phyloP scores from a whole-genome alignment of 2,888 invertebrate species.

The Ischnura elegans region DNA sequence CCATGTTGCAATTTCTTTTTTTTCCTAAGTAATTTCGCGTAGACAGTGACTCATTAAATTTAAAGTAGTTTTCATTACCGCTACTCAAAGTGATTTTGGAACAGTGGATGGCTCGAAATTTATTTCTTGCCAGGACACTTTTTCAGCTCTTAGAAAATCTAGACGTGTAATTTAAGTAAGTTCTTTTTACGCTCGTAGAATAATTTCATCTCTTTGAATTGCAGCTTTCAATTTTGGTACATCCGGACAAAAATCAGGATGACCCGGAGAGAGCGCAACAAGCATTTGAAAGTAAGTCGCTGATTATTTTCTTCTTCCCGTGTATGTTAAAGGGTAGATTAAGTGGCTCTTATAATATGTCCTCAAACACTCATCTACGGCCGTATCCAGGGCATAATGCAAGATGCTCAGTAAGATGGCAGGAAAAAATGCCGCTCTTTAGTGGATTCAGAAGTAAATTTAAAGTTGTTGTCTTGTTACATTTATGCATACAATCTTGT shows the following conservation, averaged over 20 bases:
- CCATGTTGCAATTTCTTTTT: background rate
- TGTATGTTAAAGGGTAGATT: background rate
- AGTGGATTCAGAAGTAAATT: too few relatives aligned
- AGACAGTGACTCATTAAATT: background rate
- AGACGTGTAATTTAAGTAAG: too few relatives aligned
- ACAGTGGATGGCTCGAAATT: background rate
- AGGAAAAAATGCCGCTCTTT: too few relatives aligned
- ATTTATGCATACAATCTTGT: too few relatives aligned
- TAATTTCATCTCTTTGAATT: constrained; percentile 71
- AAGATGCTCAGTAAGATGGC: too few relatives aligned
- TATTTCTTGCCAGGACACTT: too few relatives aligned
- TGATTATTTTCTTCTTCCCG: background rate
- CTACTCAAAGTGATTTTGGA: background rate
- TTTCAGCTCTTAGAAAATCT: background rate
- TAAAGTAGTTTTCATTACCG: background rate
- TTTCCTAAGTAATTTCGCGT: background rate
- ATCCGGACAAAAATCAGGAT: constrained; percentile 99
- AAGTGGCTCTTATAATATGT: too few relatives aligned
- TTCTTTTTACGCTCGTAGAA: too few relatives aligned
- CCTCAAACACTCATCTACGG: too few relatives aligned
- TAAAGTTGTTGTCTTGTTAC: too few relatives aligned
- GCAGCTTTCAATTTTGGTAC: constrained; percentile 95
- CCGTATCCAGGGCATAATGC: too few relatives aligned
- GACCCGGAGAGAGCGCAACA: constrained; percentile 96
- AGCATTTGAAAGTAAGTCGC: constrained; percentile 86